These are phyloP conservation scores for Ranitomeya variabilis DNA, from an alignment of 2,113 vertebrate genomes.

Conservation along the genomic window DNA sequence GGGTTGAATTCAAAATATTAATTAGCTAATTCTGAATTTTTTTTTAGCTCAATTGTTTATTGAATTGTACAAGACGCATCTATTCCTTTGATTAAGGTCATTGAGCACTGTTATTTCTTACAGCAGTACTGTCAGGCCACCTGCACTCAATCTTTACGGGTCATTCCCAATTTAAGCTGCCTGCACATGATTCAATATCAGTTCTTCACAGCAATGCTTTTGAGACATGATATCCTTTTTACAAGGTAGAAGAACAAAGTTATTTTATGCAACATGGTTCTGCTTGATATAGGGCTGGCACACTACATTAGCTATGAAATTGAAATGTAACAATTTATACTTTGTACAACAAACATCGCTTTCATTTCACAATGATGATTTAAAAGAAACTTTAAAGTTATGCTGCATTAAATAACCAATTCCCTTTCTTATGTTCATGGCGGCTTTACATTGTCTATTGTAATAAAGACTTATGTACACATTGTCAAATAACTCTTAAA, in stretches of 20 bases:
- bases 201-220: conserved; percentile 1
- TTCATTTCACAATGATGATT: conserved; percentile 13
- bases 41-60: background rate
- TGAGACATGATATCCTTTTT: conserved; percentile 32
- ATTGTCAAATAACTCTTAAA: background rate
- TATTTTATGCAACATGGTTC: conserved; percentile 44
- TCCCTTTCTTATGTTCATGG: background rate
- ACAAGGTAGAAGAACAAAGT: conserved; percentile 35
- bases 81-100: background rate
- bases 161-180: background rate
- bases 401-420: conserved; percentile 10
- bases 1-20: background rate
- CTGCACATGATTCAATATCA: conserved; percentile 22
- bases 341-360: conserved; percentile 28
- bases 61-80: background rate
- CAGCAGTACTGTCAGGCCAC: background rate
- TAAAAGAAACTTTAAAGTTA: conserved; percentile 21
- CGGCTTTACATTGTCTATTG: background rate
- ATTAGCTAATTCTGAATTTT: background rate
- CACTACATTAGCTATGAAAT: conserved; percentile 38
- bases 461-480: background rate
- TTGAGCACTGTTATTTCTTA: background rate
- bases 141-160: background rate
- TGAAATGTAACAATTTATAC: conserved; percentile 42
- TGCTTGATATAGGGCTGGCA: conserved; percentile 27